Evolutionary conservation across 2,888 invertebrate species (phyloP).

Genomic region (Leptodirus hochenwartii): DNA sequence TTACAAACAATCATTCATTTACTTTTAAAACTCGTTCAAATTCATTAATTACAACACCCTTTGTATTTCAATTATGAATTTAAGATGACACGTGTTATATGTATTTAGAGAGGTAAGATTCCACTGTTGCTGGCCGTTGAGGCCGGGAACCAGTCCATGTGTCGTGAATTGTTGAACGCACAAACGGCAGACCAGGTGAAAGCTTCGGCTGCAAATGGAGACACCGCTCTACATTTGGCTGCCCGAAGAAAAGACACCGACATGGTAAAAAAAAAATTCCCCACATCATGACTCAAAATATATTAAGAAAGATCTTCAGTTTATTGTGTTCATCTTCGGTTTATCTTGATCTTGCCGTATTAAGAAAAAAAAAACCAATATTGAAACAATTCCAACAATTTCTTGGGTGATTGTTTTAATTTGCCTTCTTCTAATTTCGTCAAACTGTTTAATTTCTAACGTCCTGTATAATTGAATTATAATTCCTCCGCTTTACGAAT

Average conservation of each 20-base stretch:
- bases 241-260: conserved; percentile 85
- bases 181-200: conserved; percentile 78
- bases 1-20: not conserved
- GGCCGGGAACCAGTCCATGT: conserved; percentile 89
- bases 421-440: too few relatives aligned
- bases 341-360: too few relatives aligned
- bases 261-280: conserved; percentile 35
- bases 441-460: too few relatives aligned
- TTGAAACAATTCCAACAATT: too few relatives aligned
- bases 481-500: too few relatives aligned
- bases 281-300: too few relatives aligned
- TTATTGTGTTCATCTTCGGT: conserved; percentile 1
- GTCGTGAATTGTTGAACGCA: conserved; percentile 76
- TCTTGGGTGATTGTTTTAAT: too few relatives aligned
- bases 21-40: not conserved
- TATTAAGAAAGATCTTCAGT: not conserved
- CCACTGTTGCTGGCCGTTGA: conserved; percentile 88
- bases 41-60: not conserved
- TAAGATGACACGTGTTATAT: conserved; percentile 1
- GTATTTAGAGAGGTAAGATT: conserved; percentile 71
- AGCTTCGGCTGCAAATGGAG: conserved; percentile 70
- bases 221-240: conserved; percentile 88
- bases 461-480: too few relatives aligned
- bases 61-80: too few relatives aligned
- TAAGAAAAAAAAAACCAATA: too few relatives aligned